Evolutionary conservation across 2,888 invertebrate genomes (phyloP), one percentile per base, ranked within the genome.

Genomic region (Ferdinandea cuprea): DNA sequence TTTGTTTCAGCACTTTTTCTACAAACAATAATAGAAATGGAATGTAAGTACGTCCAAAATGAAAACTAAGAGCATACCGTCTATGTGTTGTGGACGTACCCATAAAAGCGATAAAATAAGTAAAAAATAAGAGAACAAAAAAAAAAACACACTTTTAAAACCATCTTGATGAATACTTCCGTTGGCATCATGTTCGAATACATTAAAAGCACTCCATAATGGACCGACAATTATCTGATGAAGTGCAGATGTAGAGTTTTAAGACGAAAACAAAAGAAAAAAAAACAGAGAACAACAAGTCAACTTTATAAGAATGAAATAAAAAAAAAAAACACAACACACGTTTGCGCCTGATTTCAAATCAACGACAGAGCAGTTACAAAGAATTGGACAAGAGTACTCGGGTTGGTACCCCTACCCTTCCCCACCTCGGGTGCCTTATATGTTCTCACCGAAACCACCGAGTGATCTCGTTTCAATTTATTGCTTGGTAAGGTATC

Each of bases 201-300:
- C 61, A 54, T 61, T 68, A 52, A 19, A 44, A 72, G 59, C 52
- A 58, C 61, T 44, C 42, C 44, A 44, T 71, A 69, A 76, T 69
- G 63, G 35, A 44, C 69, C 42, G 56, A 81, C 58, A 81, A 81
- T 63, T 68, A 81, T 76, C 80, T 71, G 74, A 76, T 81, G 69
- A 58, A 71, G 48, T 63, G 35, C 56, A 56, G 54, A 59, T 48
- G 17, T 35, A 28, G 13, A 30, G 59, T 50, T 42, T 50, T 50
- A 15, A 52, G 17, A n/a, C 15, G 32, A 37, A 52, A 32, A 54
- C n/a, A n/a, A n/a, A 15, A 52, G 17, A n/a, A 11, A 21, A 37
- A 52, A 32, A 54, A 13, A 54, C 52, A 66, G 40, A 63, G 32
- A 21, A 17, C 48, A 32, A 25, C 19, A n/a, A 30, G 50, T 28